phyloP scores from a whole-genome alignment of 2,888 invertebrate genomes.

The Odontothrips loti region DNA sequence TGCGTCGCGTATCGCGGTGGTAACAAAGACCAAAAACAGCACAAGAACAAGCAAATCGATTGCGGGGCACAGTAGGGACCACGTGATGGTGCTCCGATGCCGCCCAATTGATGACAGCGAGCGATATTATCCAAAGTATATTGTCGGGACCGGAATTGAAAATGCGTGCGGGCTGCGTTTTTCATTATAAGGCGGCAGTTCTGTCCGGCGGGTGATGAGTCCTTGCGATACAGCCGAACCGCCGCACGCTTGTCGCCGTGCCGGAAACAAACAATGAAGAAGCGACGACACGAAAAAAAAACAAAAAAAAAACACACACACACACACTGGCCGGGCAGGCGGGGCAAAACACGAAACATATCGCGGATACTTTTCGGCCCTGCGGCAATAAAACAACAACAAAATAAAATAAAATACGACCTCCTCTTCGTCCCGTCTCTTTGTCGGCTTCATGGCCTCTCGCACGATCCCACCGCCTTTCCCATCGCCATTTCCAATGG shows the following conservation, averaged over 20 bases:
- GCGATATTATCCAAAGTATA: neutral
- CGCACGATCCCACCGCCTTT: no score
- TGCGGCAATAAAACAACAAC: no score
- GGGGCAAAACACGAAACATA: no score
- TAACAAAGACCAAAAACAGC: neutral
- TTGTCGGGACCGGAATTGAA: neutral
- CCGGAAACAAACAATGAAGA: no score
- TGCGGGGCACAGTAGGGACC: neutral
- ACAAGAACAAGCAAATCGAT: no score
- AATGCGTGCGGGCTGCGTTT: neutral
- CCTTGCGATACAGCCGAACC: no score
- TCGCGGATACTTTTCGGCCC: no score
- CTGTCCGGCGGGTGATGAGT: no score
- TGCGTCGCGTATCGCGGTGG: neutral
- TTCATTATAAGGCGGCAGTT: neutral
- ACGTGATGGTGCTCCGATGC: neutral
- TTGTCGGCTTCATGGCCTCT: no score
- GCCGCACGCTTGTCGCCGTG: no score
- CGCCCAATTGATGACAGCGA: neutral
- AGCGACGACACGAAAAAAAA: neutral
- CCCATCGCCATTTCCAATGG: neutral
- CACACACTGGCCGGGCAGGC: neutral
- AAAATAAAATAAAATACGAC: neutral
- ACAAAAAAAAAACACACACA: neutral
- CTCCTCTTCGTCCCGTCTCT: neutral